Evolutionary conservation across 2,888 invertebrate species (phyloP).

Genomic region (Erebia palarica): DNA sequence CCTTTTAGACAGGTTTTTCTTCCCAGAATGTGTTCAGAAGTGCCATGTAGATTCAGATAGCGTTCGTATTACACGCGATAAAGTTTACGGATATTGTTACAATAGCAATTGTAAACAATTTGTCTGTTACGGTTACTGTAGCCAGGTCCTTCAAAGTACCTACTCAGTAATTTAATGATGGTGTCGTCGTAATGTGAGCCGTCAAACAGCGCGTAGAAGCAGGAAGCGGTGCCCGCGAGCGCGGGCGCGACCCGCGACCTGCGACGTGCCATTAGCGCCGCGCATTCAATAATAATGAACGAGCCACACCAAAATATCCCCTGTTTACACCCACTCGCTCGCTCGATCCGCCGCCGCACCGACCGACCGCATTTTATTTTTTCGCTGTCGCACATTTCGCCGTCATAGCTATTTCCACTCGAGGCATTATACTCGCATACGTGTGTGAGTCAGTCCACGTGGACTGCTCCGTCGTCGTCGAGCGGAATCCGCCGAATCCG

Average conservation of each 20-base stretch:
- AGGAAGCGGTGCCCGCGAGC: constrained; percentile 37
- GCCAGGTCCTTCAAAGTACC: not conserved
- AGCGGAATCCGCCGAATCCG: constrained; percentile 66
- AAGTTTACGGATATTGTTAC: not conserved
- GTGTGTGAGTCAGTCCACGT: constrained; percentile 79
- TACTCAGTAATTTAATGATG: constrained; percentile 34
- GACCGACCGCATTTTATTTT: constrained; percentile 83
- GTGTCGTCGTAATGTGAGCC: constrained; percentile 32
- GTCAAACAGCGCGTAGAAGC: constrained; percentile 32
- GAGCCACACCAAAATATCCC: constrained; percentile 81
- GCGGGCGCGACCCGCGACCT: constrained; percentile 54
- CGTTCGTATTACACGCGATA: constrained; percentile 21
- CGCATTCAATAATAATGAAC: constrained; percentile 82
- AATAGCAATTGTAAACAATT: not conserved
- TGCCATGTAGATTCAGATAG: constrained; percentile 25
- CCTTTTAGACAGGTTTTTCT: constrained; percentile 46
- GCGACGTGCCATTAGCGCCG: constrained; percentile 74
- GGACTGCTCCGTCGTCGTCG: constrained; percentile 76
- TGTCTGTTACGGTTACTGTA: not conserved
- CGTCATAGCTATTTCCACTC: constrained; percentile 83
- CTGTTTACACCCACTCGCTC: constrained; percentile 82
- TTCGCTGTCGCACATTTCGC: constrained; percentile 83
- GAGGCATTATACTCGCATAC: constrained; percentile 77
- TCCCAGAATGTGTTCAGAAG: constrained; percentile 26
- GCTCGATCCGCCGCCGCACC: constrained; percentile 64